phyloP scores from a whole-genome alignment of 64 coral and sea anemone genomes.

The Pocillopora verrucosa region DNA sequence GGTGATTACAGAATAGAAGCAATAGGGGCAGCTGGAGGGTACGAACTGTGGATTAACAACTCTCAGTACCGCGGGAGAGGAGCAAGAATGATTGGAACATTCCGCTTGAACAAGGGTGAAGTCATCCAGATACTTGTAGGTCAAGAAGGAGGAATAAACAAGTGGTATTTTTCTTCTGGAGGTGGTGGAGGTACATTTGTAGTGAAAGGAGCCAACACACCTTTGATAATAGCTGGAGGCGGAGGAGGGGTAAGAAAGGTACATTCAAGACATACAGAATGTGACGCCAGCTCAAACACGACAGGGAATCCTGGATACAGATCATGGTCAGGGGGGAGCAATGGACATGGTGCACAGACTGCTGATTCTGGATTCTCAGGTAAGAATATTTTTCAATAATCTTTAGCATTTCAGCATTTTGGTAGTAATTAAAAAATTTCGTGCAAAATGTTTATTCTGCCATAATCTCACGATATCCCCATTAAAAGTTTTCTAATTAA shows the following conservation, averaged over 20 bases:
- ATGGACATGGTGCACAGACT: not conserved
- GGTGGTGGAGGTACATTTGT: constrained; percentile 76
- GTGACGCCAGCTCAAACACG: constrained; percentile 30
- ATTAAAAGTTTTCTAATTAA: not conserved
- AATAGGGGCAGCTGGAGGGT: not conserved
- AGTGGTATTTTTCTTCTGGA: not conserved
- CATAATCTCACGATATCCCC: not conserved
- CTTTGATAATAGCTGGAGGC: constrained; percentile 59
- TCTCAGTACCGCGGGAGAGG: constrained; percentile 46
- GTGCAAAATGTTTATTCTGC: too few species aligned
- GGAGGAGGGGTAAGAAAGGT: constrained; percentile 50
- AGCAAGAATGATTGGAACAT: constrained; percentile 56
- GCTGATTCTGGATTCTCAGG: constrained; percentile 31
- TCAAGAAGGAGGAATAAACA: constrained; percentile 51
- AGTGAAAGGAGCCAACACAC: constrained; percentile 19
- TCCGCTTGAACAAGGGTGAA: constrained; percentile 21
- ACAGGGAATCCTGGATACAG: constrained; percentile 23
- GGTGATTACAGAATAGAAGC: too few species aligned
- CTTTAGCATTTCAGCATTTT: not conserved
- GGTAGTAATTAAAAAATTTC: not conserved
- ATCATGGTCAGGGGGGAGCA: constrained; percentile 3
- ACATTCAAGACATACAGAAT: constrained; percentile 1
- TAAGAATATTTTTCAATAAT: not conserved
- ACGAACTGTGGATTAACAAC: not conserved
- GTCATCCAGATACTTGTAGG: constrained; percentile 48